Evolutionary conservation across 2,113 vertebrate genomes (phyloP).

Genomic region (Spermophilus dauricus): DNA sequence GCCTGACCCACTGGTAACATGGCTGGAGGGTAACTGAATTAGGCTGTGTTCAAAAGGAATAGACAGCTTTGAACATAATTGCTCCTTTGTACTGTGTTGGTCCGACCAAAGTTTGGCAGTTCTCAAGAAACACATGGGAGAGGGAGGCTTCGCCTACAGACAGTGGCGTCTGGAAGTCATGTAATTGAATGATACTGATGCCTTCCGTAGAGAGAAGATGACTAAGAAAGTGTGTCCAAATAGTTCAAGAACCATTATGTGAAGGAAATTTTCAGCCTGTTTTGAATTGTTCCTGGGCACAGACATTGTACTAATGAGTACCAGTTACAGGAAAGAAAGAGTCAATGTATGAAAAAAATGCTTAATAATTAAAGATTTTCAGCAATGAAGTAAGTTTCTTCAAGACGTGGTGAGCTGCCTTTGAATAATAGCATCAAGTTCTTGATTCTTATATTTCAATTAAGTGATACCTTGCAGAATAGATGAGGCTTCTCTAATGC

Average conservation of each 20-base stretch:
- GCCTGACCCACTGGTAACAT: neutral
- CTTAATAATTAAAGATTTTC: neutral
- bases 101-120: neutral
- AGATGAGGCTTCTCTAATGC: neutral
- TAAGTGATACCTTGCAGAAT: neutral
- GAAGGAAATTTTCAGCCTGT: neutral
- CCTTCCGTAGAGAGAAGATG: neutral
- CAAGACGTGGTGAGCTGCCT: neutral
- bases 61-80: neutral
- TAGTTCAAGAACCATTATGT: neutral
- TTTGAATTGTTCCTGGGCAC: neutral
- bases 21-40: neutral
- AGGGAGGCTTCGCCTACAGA: neutral
- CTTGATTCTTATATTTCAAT: neutral
- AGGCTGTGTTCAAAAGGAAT: neutral
- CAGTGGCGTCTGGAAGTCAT: neutral
- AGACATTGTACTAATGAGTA: neutral
- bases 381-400: neutral
- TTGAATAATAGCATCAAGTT: neutral
- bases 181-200: neutral
- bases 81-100: neutral
- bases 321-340: neutral
- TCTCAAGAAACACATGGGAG: neutral
- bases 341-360: neutral
- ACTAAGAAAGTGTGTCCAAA: neutral